Conservation (phyloP, 2,888 invertebrate species). For the Pilophorus perplexus region DNA sequence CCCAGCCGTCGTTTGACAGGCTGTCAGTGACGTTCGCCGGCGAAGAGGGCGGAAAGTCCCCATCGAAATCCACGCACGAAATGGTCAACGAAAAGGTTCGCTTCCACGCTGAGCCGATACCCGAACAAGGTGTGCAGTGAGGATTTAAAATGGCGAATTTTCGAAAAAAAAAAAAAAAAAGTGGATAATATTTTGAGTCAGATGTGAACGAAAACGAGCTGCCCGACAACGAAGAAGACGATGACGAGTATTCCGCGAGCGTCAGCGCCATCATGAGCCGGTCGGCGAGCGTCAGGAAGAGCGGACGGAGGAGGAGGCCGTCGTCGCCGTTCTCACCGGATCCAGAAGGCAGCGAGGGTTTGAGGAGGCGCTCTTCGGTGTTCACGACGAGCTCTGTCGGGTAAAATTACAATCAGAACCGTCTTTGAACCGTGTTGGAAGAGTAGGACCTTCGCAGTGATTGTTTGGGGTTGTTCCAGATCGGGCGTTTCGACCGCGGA, state of each 20-base stretch:
- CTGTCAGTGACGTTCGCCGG: conserved; percentile 71
- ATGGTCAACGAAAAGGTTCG: conserved; percentile 52
- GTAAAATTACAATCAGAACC: not conserved
- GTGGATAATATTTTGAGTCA: no score
- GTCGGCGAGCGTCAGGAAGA: conserved; percentile 42
- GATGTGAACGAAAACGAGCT: conserved; percentile 48
- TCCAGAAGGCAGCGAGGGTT: conserved; percentile 53
- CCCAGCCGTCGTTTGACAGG: conserved; percentile 68
- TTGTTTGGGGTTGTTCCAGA: conserved; percentile 5
- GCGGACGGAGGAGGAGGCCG: conserved; percentile 39
- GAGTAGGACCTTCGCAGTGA: not conserved
- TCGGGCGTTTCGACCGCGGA: conserved; percentile 65
- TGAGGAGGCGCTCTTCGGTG: conserved; percentile 66
- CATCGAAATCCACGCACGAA: not conserved
- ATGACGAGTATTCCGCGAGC: conserved; percentile 83
- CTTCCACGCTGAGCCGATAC: conserved; percentile 35
- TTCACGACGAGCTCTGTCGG: conserved; percentile 76
- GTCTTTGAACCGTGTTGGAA: not conserved
- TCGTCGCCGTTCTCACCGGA: conserved; percentile 56
- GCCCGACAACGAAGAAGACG: conserved; percentile 57
- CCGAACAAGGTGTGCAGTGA: conserved; percentile 8
- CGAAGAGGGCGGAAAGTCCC: conserved; percentile 50
- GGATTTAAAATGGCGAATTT: not conserved
- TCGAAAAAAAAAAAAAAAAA: no score
- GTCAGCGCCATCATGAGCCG: conserved; percentile 71